Percentiles rank a stretch among this genome's conserved stretches.
phyloP scores from a whole-genome alignment of 2,888 invertebrate species.

The Candidula unifasciata region DNA sequence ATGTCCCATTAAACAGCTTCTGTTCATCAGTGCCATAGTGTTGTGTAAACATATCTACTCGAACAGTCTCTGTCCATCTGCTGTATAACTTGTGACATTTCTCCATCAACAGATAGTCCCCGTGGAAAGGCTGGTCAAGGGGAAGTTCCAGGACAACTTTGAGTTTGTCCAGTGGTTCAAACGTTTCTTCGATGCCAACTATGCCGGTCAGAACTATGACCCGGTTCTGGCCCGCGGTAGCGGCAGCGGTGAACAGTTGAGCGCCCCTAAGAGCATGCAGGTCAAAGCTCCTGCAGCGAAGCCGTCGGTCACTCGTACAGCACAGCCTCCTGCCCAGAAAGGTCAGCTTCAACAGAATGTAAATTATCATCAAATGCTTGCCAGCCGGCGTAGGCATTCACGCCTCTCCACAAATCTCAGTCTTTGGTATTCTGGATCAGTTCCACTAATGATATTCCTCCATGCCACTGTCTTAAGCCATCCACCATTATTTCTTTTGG shows the following conservation, averaged over 20 bases:
- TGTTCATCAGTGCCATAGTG: too few relatives aligned
- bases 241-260: constrained; percentile 79
- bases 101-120: constrained; percentile 90
- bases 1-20: too few relatives aligned
- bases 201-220: constrained; percentile 95
- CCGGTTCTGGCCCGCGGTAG: constrained; percentile 88
- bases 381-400: too few relatives aligned
- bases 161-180: constrained; percentile 99
- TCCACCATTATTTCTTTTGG: too few relatives aligned
- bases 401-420: too few relatives aligned
- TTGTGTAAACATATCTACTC: too few relatives aligned
- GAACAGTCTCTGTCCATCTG: too few relatives aligned
- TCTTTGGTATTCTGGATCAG: too few relatives aligned
- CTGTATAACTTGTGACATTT: too few relatives aligned
- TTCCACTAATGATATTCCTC: too few relatives aligned
- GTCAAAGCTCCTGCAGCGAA: constrained; percentile 52
- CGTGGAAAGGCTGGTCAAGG: constrained; percentile 99
- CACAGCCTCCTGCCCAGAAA: constrained; percentile 42
- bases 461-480: too few relatives aligned
- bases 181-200: constrained; percentile 99
- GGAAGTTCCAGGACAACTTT: constrained; percentile 99
- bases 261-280: constrained; percentile 54
- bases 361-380: too few relatives aligned
- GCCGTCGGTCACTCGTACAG: constrained; percentile 39
- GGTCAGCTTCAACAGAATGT: constrained; percentile 12